Percentiles rank a stretch among this genome's conserved stretches.
Conservation (phyloP, 1,140 invertebrate species). For the Apolygus lucorum region DNA sequence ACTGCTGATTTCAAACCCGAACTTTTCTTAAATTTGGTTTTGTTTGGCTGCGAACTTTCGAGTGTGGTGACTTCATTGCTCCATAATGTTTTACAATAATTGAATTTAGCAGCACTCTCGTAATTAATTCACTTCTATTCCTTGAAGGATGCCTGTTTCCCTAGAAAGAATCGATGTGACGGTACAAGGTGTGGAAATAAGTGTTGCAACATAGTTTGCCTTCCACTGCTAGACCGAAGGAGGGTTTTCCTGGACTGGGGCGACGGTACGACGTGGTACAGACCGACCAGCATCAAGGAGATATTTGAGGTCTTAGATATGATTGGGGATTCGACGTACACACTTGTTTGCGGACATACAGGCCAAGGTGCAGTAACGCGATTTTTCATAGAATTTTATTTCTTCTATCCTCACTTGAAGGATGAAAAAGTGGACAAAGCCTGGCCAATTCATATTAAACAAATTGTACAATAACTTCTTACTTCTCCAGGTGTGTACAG, state of each 20-base stretch:
- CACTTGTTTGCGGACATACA: slow-evolving; percentile 57
- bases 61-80: no score
- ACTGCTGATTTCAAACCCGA: no score
- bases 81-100: no score
- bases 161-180: no score
- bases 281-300: slow-evolving; percentile 19
- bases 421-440: no score
- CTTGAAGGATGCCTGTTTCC: no score
- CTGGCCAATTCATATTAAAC: no score
- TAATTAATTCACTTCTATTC: no score
- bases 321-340: slow-evolving; percentile 43
- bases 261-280: slow-evolving; percentile 26
- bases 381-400: background rate
- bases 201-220: background rate
- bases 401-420: background rate
- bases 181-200: background rate
- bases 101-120: no score
- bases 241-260: slow-evolving; percentile 8
- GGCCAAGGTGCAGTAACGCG: slow-evolving; percentile 42
- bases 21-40: no score
- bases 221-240: background rate
- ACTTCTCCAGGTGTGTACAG: slow-evolving; percentile 47
- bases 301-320: slow-evolving; percentile 46
- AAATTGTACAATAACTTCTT: background rate
- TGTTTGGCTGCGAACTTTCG: no score